A percentile compares a stretch with the other conserved stretches of the same genome.
Conservation (phyloP, 2,888 invertebrate species). For the Coelopa pilipes region DNA sequence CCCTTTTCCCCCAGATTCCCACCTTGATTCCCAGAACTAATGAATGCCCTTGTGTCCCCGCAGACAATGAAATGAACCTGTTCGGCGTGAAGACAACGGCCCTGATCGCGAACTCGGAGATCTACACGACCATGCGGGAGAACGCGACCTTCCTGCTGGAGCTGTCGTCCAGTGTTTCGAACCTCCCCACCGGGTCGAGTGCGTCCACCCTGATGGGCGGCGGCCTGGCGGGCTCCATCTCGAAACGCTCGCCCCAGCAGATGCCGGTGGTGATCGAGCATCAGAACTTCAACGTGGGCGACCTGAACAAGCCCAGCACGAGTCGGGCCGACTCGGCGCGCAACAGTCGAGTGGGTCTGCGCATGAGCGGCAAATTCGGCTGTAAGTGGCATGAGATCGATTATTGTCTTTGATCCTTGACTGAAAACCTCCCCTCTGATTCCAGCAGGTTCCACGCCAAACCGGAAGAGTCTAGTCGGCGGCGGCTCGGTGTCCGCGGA, state of each 20-base stretch:
- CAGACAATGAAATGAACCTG: slow-evolving; percentile 64
- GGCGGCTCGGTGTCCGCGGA: slow-evolving; percentile 63
- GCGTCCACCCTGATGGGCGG: neutral
- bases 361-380: slow-evolving; percentile 53
- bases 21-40: neutral
- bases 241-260: slow-evolving; percentile 62
- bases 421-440: neutral
- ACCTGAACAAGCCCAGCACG: slow-evolving; percentile 65
- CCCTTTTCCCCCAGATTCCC: too few relatives aligned
- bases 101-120: slow-evolving; percentile 64
- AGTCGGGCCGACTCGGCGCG: slow-evolving; percentile 62
- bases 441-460: slow-evolving; percentile 52
- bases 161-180: slow-evolving; percentile 76
- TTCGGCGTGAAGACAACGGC: slow-evolving; percentile 65
- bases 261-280: slow-evolving; percentile 66
- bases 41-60: neutral
- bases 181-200: slow-evolving; percentile 44
- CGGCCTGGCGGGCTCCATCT: slow-evolving; percentile 26
- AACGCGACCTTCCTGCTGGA: slow-evolving; percentile 95
- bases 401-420: neutral
- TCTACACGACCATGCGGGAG: slow-evolving; percentile 81
- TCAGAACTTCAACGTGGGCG: slow-evolving; percentile 60
- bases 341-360: slow-evolving; percentile 60
- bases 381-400: slow-evolving; percentile 37
- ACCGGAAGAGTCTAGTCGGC: slow-evolving; percentile 62